Evolutionary conservation across 2,113 vertebrate genomes (phyloP).

Genomic region (Carassius gibelio): DNA sequence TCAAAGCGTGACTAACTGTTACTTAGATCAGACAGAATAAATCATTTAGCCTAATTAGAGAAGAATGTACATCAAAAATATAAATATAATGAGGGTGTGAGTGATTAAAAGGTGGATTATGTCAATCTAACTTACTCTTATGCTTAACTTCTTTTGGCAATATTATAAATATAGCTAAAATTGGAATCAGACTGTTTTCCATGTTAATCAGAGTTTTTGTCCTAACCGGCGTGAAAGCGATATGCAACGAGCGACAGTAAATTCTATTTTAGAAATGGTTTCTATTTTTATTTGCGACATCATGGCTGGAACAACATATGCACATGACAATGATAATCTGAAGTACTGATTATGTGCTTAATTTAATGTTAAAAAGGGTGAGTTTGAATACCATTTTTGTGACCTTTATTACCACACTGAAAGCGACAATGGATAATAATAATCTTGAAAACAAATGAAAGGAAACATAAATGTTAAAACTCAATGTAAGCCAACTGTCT

Average conservation of each 20-base stretch:
- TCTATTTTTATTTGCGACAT: background rate
- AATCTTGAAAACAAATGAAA: too few relatives aligned
- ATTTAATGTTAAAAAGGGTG: too few relatives aligned
- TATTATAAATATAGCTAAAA: background rate
- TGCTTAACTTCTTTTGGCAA: background rate
- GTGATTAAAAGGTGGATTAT: slow-evolving; percentile 1
- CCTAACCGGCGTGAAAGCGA: too few relatives aligned
- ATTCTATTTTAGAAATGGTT: background rate
- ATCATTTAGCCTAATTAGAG: background rate
- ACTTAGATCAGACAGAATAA: background rate
- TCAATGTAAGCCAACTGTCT: too few relatives aligned
- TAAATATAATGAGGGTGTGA: background rate
- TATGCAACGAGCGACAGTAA: background rate
- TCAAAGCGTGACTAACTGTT: background rate
- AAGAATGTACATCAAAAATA: background rate
- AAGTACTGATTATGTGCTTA: too few relatives aligned
- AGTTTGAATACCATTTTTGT: too few relatives aligned
- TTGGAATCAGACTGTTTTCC: background rate
- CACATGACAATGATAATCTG: too few relatives aligned
- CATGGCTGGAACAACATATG: background rate
- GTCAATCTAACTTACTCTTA: background rate
- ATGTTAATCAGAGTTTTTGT: too few relatives aligned
- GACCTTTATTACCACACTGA: too few relatives aligned
- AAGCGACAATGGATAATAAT: too few relatives aligned
- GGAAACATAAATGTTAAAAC: too few relatives aligned